Evolutionary conservation across 1,140 invertebrate species (phyloP).

Genomic region (Sminthurides bifidus): DNA sequence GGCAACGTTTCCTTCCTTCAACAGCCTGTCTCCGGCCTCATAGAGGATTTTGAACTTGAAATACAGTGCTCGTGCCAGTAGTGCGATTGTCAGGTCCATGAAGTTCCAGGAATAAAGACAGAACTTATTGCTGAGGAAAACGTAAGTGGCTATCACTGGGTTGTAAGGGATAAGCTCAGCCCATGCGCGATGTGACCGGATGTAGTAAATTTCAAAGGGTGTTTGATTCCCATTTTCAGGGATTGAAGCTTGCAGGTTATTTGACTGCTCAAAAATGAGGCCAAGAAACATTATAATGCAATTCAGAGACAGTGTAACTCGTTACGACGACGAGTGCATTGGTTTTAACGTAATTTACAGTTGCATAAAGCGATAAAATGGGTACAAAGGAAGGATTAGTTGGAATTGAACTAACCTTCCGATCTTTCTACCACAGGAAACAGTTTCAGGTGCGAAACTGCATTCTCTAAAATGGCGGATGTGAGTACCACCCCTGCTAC

Average conservation of each 20-base stretch:
- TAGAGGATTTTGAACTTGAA: constrained; percentile 16
- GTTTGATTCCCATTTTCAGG: no score
- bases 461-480: constrained; percentile 13
- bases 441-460: constrained; percentile 1
- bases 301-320: no score
- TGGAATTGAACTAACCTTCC: neutral
- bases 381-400: no score
- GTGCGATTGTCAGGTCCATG: constrained; percentile 14
- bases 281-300: no score
- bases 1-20: neutral
- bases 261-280: no score
- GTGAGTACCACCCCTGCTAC: neutral
- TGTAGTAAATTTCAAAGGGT: constrained; percentile 1
- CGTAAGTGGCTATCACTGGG: neutral
- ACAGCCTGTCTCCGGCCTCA: neutral
- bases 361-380: no score
- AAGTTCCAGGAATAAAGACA: constrained; percentile 19
- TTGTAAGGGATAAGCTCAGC: neutral
- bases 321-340: no score
- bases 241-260: no score
- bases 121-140: constrained; percentile 8
- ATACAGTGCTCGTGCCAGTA: constrained; percentile 13
- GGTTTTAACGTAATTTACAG: no score
- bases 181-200: neutral
- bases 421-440: neutral